phyloP scores from a whole-genome alignment of 2,797 vertebrate species.

The Hydrophis major region DNA sequence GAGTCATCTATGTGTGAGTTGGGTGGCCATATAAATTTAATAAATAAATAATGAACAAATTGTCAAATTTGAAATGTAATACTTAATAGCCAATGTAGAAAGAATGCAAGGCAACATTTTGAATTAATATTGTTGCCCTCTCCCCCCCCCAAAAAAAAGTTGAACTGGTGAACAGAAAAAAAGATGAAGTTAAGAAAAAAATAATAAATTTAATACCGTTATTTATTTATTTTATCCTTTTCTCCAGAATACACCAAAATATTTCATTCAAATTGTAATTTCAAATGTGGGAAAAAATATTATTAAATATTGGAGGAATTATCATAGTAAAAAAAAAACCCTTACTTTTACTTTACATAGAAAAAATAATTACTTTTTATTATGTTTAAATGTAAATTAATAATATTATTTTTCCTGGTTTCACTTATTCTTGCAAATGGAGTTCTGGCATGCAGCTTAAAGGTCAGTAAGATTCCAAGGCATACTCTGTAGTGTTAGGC shows the following conservation, averaged over 20 bases:
- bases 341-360: too few species aligned
- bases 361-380: neutral
- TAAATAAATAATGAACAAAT: too few species aligned
- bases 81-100: neutral
- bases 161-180: neutral
- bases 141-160: rapidly evolving
- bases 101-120: neutral
- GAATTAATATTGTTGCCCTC: neutral
- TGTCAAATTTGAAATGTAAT: neutral
- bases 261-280: neutral
- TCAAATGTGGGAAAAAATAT: neutral
- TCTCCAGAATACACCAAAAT: neutral
- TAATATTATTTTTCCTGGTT: neutral
- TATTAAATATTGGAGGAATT: neutral
- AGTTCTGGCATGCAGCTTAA: neutral
- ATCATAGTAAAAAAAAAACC: too few species aligned
- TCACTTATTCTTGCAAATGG: neutral
- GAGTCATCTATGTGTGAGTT: too few species aligned
- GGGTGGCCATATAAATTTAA: too few species aligned
- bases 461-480: neutral
- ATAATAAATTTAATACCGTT: too few species aligned
- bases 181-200: neutral
- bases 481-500: neutral
- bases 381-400: neutral
- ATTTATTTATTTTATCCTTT: neutral